Evolutionary conservation across 1,140 invertebrate species (phyloP), one percentile per base, ranked within the genome.

Genomic region (Bombus pyrosoma): DNA sequence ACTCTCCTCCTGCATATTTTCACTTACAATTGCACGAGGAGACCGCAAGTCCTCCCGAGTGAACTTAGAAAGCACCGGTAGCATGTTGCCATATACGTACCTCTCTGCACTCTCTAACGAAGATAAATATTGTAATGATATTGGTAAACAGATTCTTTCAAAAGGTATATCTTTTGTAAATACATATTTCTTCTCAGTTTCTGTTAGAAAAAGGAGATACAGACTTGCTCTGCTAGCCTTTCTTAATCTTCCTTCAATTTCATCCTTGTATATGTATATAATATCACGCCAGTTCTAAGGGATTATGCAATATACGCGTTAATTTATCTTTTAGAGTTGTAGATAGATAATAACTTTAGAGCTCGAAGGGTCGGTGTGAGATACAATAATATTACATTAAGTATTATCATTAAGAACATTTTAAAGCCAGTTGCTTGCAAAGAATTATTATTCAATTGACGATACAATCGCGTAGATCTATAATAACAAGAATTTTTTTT

Each of bases 41-140:
- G 68, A 73, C 85, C 85, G 86, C 82, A 87, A 91, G 79, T 90
- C 68, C 62, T 89, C 73, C 88, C 34, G 86, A 86, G 75, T 68
- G 84, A 84, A 77, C 79, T 87, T 83, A 81, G 76, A 84, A 91
- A 91, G 85, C 83, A 85, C 84, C 82, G 88, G 82, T 91, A 90
- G 90, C 91, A 91, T 91, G 91, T 88, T 87, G 83, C 68, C 87
- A 82, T 81, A 72, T 86, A 74, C 85, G 68, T 86, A 22, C 81
- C 86, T 89, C 78, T 90, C 86, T 91, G 88, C 81, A 85, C 84
- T 91, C 82, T 85, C 39, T 89, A 89, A 71, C 75, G 76, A 89
- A 64, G 86, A 72, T 86, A 86, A 77, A 72, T 57, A 75, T 22
- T 62, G 34, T 76, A 76, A 79, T 68, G 78, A 86, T 6, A 72